Conservation (phyloP, 2,113 vertebrate species). For the Anoplopoma fimbria region DNA sequence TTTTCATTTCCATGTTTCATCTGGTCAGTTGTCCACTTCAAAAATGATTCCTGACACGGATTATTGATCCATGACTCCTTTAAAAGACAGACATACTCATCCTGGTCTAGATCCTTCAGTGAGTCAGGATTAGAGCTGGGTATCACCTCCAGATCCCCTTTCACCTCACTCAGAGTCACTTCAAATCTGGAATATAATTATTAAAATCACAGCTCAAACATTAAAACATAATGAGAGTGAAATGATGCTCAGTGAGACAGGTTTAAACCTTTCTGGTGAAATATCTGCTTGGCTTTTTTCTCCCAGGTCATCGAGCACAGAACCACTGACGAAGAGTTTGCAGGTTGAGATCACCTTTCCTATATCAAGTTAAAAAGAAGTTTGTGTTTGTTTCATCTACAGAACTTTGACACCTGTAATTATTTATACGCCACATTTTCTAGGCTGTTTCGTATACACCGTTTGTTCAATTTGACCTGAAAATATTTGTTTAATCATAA, state of each 20-base stretch:
- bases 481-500: not conserved
- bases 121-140: slow-evolving; percentile 78
- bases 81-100: slow-evolving; percentile 48
- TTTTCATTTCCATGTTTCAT: slow-evolving; percentile 18
- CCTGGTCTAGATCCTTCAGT: slow-evolving; percentile 30
- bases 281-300: slow-evolving; percentile 18
- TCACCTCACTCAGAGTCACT: not conserved
- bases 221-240: not conserved
- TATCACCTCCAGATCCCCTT: slow-evolving; percentile 50
- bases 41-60: slow-evolving; percentile 72
- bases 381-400: not conserved
- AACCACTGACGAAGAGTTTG: slow-evolving; percentile 70
- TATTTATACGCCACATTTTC: not conserved
- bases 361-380: slow-evolving; percentile 31
- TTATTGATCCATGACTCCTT: slow-evolving; percentile 18
- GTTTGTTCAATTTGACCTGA: not conserved
- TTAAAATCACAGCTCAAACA: not conserved
- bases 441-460: not conserved
- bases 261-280: slow-evolving; percentile 72
- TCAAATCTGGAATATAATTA: slow-evolving; percentile 62
- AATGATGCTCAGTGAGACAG: not conserved
- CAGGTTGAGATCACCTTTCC: slow-evolving; percentile 73
- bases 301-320: slow-evolving; percentile 69
- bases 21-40: slow-evolving; percentile 34
- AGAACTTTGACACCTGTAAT: not conserved